These are phyloP conservation scores for Caranx melampygus DNA, from an alignment of 2,113 vertebrate genomes.

Conservation along the genomic window DNA sequence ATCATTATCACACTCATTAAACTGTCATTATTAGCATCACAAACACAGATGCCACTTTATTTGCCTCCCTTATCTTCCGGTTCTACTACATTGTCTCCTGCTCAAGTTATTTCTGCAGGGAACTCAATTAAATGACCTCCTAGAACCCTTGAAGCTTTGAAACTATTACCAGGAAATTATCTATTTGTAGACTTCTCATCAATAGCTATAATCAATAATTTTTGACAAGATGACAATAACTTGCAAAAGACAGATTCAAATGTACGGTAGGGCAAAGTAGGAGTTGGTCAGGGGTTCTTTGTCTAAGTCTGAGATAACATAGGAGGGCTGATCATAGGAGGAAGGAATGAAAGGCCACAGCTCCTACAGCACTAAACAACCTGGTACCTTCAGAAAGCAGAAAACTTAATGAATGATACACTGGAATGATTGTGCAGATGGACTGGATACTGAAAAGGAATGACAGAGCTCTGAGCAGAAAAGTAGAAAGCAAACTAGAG, in stretches of 20 bases:
- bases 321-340: too few relatives aligned
- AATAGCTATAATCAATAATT: not conserved
- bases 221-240: not conserved
- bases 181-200: constrained; percentile 24
- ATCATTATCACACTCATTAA: constrained; percentile 79
- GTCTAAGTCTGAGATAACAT: not conserved
- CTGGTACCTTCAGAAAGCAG: not conserved
- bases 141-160: constrained; percentile 21
- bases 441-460: not conserved
- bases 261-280: not conserved
- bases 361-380: not conserved
- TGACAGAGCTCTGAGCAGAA: constrained; percentile 9
- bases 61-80: constrained; percentile 48
- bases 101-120: constrained; percentile 32
- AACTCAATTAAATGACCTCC: constrained; percentile 46
- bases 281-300: not conserved
- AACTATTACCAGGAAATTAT: constrained; percentile 23
- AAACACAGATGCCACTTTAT: constrained; percentile 71
- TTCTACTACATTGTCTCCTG: constrained; percentile 31
- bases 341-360: not conserved
- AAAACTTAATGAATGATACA: not conserved
- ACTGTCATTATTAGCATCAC: constrained; percentile 71
- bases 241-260: constrained; percentile 13
- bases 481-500: constrained; percentile 17
- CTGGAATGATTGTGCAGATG: not conserved